Conservation (phyloP, 2,888 invertebrate species). For the Choreutis nemorana region DNA sequence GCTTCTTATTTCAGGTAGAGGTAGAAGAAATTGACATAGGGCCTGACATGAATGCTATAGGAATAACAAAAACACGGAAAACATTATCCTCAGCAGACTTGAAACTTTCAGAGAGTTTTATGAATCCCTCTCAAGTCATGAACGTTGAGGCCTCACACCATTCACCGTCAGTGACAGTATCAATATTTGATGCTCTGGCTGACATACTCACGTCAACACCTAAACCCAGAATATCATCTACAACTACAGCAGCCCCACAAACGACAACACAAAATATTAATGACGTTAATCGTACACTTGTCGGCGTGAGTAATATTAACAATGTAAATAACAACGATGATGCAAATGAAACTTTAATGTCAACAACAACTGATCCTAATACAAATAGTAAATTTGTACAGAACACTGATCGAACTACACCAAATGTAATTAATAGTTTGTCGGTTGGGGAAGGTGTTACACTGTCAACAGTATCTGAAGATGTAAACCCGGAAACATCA, state of each 20-base stretch:
- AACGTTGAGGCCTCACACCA: conserved; percentile 65
- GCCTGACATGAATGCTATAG: conserved; percentile 57
- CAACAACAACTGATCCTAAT: conserved; percentile 38
- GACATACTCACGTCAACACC: conserved; percentile 65
- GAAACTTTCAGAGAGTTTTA: conserved; percentile 54
- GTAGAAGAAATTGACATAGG: conserved; percentile 63
- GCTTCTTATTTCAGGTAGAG: conserved; percentile 66
- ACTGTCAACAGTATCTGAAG: conserved; percentile 40
- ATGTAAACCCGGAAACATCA: conserved; percentile 23
- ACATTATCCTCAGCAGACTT: conserved; percentile 56
- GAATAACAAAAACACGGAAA: conserved; percentile 57
- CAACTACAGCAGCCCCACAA: conserved; percentile 53
- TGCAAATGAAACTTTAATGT: conserved; percentile 33
- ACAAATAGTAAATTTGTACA: conserved; percentile 59
- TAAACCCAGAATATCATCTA: conserved; percentile 47
- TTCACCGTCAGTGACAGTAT: conserved; percentile 65
- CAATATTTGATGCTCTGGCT: conserved; percentile 67
- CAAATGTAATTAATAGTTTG: conserved; percentile 57
- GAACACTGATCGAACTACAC: conserved; percentile 46
- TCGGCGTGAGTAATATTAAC: conserved; percentile 61
- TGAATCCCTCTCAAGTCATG: conserved; percentile 53
- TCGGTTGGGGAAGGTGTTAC: conserved; percentile 46
- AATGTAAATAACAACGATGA: conserved; percentile 56
- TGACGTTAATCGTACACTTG: conserved; percentile 44
- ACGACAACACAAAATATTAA: conserved; percentile 36